Conservation (phyloP, 2,113 vertebrate species). For the Ramphastos sulfuratus region DNA sequence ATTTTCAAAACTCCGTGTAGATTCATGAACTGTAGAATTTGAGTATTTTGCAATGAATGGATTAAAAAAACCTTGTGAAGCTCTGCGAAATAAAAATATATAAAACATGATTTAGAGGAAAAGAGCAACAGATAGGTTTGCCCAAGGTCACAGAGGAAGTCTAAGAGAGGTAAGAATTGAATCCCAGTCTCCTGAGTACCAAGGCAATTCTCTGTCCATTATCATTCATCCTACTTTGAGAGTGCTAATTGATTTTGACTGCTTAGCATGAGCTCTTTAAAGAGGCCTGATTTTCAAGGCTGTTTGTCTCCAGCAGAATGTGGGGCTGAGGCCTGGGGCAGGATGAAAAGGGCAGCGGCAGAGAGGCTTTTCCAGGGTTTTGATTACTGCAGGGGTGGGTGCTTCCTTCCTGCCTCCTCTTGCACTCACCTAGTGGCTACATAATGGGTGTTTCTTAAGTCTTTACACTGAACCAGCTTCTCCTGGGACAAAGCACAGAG, state of each 20-base stretch:
- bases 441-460: accelerated
- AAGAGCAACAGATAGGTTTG: conserved; percentile 54
- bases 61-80: not conserved
- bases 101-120: conserved; percentile 26
- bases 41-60: not conserved
- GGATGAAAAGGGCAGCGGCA: conserved; percentile 2
- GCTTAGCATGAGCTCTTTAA: conserved; percentile 65
- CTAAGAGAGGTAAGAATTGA: conserved; percentile 46
- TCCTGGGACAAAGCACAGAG: not conserved
- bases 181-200: conserved; percentile 33
- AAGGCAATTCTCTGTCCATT: conserved; percentile 49
- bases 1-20: not conserved
- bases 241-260: conserved; percentile 69
- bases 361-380: conserved; percentile 6
- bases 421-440: not conserved
- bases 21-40: not conserved
- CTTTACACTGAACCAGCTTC: not conserved
- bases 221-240: conserved; percentile 62
- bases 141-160: conserved; percentile 55
- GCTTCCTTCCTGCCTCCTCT: not conserved
- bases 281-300: conserved; percentile 40
- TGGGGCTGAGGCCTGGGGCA: conserved; percentile 19
- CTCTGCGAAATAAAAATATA: not conserved
- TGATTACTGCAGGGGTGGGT: not conserved
- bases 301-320: conserved; percentile 50